phyloP scores from a whole-genome alignment of 2,888 invertebrate genomes.

The Theristus sp. region DNA sequence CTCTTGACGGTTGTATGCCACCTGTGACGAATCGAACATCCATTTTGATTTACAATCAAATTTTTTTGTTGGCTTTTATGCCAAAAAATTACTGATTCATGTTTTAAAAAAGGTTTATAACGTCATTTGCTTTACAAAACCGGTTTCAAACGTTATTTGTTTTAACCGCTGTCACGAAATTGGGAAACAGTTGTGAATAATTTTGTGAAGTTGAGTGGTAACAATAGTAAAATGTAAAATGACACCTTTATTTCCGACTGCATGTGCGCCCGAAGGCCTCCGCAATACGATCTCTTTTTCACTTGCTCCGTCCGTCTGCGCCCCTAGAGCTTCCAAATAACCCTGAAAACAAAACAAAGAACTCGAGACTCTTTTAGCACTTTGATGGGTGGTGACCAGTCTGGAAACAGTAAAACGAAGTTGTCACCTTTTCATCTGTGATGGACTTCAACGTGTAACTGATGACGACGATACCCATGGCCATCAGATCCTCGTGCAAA shows the following conservation, averaged over 20 bases:
- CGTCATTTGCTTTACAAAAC: too few relatives aligned
- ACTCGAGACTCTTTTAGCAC: background rate
- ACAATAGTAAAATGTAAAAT: background rate
- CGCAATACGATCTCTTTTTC: slow-evolving; percentile 34
- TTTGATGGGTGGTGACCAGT: too few relatives aligned
- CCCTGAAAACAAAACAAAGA: slow-evolving; percentile 46
- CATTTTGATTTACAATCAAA: background rate
- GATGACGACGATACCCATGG: background rate
- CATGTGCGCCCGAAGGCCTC: background rate
- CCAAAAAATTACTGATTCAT: too few relatives aligned
- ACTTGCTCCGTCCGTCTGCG: slow-evolving; percentile 82
- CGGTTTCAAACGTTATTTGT: too few relatives aligned
- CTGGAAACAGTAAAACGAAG: background rate
- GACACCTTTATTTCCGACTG: background rate
- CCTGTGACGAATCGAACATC: slow-evolving; percentile 46
- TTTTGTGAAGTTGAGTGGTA: background rate
- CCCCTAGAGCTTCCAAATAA: slow-evolving; percentile 77
- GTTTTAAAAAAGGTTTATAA: too few relatives aligned
- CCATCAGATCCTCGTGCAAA: background rate
- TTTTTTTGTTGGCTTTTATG: too few relatives aligned
- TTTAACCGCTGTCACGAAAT: too few relatives aligned
- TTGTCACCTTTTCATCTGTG: background rate
- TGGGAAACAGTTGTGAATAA: too few relatives aligned
- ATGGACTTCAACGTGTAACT: background rate
- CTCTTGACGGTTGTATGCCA: slow-evolving; percentile 89